Base-by-base conservation (phyloP, 2,113 vertebrate species). In the Tympanuchus pallidicinctus region DNA sequence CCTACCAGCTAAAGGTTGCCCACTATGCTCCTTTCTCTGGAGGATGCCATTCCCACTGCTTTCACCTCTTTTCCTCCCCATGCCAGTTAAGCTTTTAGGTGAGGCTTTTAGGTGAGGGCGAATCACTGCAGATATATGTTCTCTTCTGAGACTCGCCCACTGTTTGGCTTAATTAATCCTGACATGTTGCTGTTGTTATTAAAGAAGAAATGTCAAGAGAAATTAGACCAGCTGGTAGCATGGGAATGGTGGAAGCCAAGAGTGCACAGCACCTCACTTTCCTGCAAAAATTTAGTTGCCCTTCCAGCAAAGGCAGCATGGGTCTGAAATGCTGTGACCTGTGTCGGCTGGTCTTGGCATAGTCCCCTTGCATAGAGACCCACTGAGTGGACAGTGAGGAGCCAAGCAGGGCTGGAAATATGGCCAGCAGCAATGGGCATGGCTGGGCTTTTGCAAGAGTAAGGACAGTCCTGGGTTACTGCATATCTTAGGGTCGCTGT, bases 111-210 rank as follows among this genome's bases (percentile, higher is more conserved):
- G 59, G 76, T 90, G 74, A 82, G 90, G 57, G 73, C 54, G 73
- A 56, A 85, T 96, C 93, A 92, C 0, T 1, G 64, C 93, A 97
- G 92, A 96, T 96, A 92, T 91, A 82, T 86, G 43, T 87, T 95
- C 71, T 92, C 64, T 85, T 92, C 90, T 85, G 95, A 94, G 93
- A 92, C 54, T 95, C 7, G 14, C 75, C 91, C 88, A 89, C 71
- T 87, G 69, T 82, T 95, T 79, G 67, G 60, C 75, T 93, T 97
- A 95, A 97, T 97, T 92, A 95, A 64, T 92, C 60, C 63, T 95
- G 94, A 96, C 89, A 82, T 3, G 9, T 80, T 96, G 85, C 93
- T 93, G 93, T 95, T 95, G 95, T 77, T 95, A 42, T 95, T 95
- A 97, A 0, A 6, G 92, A 92, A 93, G 86, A 94, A 89, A 92